Conservation (phyloP, 2,113 vertebrate species). For the Rhegmatorhina hoffmannsi region DNA sequence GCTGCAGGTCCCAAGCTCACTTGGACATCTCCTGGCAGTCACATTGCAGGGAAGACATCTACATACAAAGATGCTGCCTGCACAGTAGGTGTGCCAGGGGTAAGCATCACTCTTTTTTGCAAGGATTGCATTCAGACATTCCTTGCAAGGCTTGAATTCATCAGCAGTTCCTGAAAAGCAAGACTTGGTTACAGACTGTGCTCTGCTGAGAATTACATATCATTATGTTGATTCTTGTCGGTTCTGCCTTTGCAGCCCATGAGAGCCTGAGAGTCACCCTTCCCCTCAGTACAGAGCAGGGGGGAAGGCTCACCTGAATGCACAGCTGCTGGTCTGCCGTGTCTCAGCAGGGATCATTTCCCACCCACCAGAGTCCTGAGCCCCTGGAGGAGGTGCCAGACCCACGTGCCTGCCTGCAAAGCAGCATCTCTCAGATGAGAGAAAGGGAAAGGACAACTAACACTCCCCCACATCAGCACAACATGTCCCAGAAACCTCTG, state of each 20-base stretch:
- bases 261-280: not conserved
- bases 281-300: not conserved
- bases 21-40: not conserved
- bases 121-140: not conserved
- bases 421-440: not conserved
- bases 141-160: not conserved
- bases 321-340: accelerated
- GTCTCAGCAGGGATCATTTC: not conserved
- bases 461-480: not conserved
- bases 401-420: not conserved
- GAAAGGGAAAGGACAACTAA: not conserved
- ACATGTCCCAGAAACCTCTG: not conserved
- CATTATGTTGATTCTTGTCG: accelerated
- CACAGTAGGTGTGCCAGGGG: not conserved
- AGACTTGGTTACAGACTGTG: not conserved
- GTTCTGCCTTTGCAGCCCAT: not conserved
- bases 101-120: not conserved
- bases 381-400: not conserved
- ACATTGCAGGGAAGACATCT: not conserved
- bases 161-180: not conserved
- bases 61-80: not conserved
- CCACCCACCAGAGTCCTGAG: not conserved
- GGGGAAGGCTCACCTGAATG: not conserved
- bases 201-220: not conserved
- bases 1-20: not conserved